Base-by-base conservation (phyloP, 2,888 invertebrate genomes). In the Caenorhabditis afra region DNA sequence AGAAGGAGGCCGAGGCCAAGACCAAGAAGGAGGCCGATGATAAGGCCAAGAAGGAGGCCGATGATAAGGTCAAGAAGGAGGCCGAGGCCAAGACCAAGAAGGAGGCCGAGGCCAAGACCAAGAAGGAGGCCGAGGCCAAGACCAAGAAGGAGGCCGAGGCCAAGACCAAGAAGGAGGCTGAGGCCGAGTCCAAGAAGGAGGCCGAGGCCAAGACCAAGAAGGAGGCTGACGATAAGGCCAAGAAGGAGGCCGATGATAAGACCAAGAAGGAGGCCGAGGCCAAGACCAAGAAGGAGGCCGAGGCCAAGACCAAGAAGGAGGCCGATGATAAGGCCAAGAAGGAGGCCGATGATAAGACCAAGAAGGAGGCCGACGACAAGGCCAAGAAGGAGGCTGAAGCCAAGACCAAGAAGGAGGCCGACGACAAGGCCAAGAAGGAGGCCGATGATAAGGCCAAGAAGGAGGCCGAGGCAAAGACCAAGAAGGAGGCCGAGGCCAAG, bases 101-200 rank as follows among this genome's bases (percentile, higher is more conserved):
- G 22, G 52, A 53, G 37, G 78, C 62, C 11, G 81, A 73, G n/a
- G n/a, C n/a, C 1, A 70, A 65, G 0, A n/a, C n/a, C n/a, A 64
- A 76, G 55, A 29, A 65, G 41, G 62, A n/a, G 1, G 64, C 66
- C 11, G 78, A 79, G 2, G 78, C 59, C 20, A 77, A 77, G 39
- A 7, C 29, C 29, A 29, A 29, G 29, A 70, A 70, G 62, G 57
- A 65, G 8, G 45, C 73, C 29, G 71, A 62, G 1, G 59, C 58
- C 1, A 59, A 65, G 52, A 45, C 65, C 37, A 70, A 76, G 58
- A 58, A 64, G 58, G 73, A 49, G 5, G 41, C 53, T 39, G 71
- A 58, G n/a, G n/a, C n/a, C 18, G 39, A 52, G 11, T n/a, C n/a
- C n/a, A 67, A 68, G 65, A 58, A 50, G 45, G 50, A 58, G 12